Evolutionary conservation across 2,113 vertebrate genomes (phyloP), one percentile per base, ranked within the genome.

Genomic region (Bagarius yarrelli): DNA sequence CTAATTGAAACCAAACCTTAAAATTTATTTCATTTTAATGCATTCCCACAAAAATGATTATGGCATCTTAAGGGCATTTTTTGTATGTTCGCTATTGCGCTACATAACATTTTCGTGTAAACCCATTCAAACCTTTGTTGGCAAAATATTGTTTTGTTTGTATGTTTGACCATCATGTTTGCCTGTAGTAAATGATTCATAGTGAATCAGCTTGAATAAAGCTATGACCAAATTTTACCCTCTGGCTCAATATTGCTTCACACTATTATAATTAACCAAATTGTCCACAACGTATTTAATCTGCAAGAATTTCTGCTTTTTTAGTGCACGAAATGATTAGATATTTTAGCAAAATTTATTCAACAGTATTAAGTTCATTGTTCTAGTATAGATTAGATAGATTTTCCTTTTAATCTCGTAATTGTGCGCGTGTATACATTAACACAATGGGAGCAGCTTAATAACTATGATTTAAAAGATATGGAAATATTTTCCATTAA

Each of bases 181-280:
- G 74, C 55, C 56, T 11, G 23, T 44, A 60, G 36, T 25, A 25
- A 40, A 76, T 76, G 34, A 27, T 44, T 57, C 23, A 57, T 47
- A 5, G 30, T 16, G 4, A 3, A 57, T 36, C 27, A 23, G 72
- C 11, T 55, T 9, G n/a, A 36, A 56, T 36, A 40, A 75, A 57
- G 32, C 30, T 15, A 40, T 30, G 1, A 21, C 52, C 32, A 52
- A 23, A 25, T 69, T 25, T 69, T 69, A 47, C n/a, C 66, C 66
- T 47, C 36, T 25, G 66, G 66, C 66, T 69, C 12, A 47, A 25
- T 69, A 44, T 47, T 69, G 13, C 23, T 25, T n/a, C 12, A 69
- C 66, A 70, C 44, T 50, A 18, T 50, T 1, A 50, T 50, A 70
- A 70, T 50, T 47, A 27, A 27, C 67, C 67, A 70, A 70, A 70